Evolutionary conservation across 2,797 vertebrate genomes (phyloP).

Genomic region (Myripristis murdjan): DNA sequence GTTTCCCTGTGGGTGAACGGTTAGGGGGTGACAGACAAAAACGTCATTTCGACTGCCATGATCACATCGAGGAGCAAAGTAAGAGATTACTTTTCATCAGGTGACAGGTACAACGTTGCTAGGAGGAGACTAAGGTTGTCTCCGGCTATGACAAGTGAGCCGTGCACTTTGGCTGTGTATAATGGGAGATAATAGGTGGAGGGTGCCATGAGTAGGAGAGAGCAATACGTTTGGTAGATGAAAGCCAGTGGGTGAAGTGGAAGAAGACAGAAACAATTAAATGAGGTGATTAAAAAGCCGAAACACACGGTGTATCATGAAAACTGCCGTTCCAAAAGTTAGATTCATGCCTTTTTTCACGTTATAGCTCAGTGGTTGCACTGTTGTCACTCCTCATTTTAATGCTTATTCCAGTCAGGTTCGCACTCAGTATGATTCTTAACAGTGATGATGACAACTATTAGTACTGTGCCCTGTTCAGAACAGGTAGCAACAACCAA

Average conservation of each 20-base stretch:
- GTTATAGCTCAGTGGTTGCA: too few species aligned
- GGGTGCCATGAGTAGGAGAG: not conserved
- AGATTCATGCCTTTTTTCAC: too few species aligned
- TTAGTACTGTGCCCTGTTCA: too few species aligned
- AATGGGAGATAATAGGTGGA: not conserved
- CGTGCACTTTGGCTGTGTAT: not conserved
- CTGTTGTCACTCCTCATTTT: too few species aligned
- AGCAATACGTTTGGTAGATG: not conserved
- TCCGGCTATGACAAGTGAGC: not conserved
- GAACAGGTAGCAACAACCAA: too few species aligned
- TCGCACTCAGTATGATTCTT: too few species aligned
- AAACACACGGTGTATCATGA: not conserved
- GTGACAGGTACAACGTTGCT: not conserved
- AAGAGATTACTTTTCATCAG: not conserved
- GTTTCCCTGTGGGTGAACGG: not conserved
- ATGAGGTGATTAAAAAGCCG: not conserved
- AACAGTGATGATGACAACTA: too few species aligned
- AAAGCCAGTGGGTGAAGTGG: not conserved
- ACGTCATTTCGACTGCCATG: not conserved
- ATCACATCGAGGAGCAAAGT: not conserved
- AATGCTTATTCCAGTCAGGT: too few species aligned
- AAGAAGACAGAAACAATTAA: not conserved
- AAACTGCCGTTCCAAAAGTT: too few species aligned
- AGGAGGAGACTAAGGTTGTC: not conserved
- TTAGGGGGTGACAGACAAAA: not conserved